Evolutionary conservation across 2,888 invertebrate genomes (phyloP), one percentile per base, ranked within the genome.

Genomic region (Thyatira batis): DNA sequence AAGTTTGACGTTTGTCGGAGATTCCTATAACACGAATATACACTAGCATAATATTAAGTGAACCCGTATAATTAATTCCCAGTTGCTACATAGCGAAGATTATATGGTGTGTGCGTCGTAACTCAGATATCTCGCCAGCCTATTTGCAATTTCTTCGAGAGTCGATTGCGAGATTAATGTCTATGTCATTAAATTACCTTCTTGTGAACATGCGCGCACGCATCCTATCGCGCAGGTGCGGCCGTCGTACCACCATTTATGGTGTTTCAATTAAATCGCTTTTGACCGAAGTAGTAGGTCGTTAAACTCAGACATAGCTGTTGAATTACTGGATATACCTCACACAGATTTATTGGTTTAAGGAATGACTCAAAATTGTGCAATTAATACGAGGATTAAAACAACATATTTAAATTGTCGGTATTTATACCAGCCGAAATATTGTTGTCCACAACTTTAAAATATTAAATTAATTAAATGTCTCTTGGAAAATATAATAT

Each of bases 211-310:
- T 67, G 71, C 63, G 65, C 61, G 51, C 62, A 68, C 69, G 39
- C 39, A 39, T 39, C 39, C 39, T 39, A 72, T 64, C 55, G 53
- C 62, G 80, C 84, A 85, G 85, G 86, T 85, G 84, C 76, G 74
- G 69, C 66, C 61, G 54, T 57, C 53, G 62, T 52, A 59, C 51
- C 65, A 68, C 82, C 80, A 70, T 83, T 85, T 87, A 87, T 85
- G 85, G 87, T 65, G 79, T 75, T 86, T 84, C 85, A 87, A 89
- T 88, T 88, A 88, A 88, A 85, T 87, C 81, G 80, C 83, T 79
- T 85, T 84, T 87, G 84, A 83, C 80, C 84, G 83, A 81, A 65
- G 76, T 61, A 67, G 70, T 59, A 73, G 78, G 78, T 80, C 78
- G 66, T 75, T 79, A 76, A 76, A 73, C 76, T 67, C 68, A 54